Evolutionary conservation across 2,797 vertebrate species (phyloP).

Genomic region (Trichosurus vulpecula): DNA sequence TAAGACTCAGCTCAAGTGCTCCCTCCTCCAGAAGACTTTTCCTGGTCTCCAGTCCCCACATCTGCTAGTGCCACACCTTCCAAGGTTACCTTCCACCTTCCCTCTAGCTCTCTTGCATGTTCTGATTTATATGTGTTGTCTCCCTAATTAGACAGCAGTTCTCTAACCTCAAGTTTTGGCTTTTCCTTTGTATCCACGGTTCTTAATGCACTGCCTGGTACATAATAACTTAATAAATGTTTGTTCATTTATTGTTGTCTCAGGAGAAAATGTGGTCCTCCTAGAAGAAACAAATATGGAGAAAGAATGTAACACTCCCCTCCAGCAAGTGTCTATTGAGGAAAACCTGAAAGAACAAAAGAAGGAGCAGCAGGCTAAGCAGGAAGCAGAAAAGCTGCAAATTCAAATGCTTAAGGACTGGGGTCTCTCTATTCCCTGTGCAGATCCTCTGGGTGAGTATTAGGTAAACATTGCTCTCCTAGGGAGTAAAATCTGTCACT

Average conservation of each 20-base stretch:
- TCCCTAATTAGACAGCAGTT: not conserved
- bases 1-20: not conserved
- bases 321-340: not conserved
- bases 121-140: not conserved
- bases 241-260: not conserved
- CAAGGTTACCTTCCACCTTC: not conserved
- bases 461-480: not conserved
- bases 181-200: not conserved
- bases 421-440: not conserved
- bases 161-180: not conserved
- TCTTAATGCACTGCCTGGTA: not conserved
- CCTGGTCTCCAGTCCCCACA: not conserved
- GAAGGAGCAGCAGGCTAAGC: not conserved
- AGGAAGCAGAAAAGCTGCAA: not conserved
- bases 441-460: not conserved
- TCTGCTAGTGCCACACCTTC: not conserved
- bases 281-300: not conserved
- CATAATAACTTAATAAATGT: not conserved
- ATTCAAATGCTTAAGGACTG: not conserved
- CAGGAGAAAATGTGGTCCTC: not conserved
- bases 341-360: not conserved
- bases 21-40: not conserved
- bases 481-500: not conserved
- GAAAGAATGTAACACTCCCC: not conserved
- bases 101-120: not conserved